Base-by-base conservation (phyloP, 1,140 invertebrate species). In the Drosophila arizonae region DNA sequence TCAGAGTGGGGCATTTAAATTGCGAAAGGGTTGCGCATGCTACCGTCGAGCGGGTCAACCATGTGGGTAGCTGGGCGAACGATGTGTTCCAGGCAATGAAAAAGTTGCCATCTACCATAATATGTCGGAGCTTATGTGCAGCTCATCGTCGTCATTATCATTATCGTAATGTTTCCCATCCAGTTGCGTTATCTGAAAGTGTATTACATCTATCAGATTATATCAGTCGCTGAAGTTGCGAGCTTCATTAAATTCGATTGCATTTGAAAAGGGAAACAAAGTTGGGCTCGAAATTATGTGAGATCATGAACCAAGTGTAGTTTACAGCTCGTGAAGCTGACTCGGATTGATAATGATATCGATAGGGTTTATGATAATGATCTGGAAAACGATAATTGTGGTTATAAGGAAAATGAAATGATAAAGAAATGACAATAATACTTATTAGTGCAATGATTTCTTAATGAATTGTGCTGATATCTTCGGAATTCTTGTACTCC, bases 11-110 rank as follows among this genome's bases (percentile, higher is more conserved):
- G 41, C 43, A 33, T 33, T 48, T 13, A 15, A 51, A 39, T 50
- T 50, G 30, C 39, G 21, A 75, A 71, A 72, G 66, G 66, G 67
- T 74, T 56, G 51, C 24, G 9, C 39, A 17, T 55, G 48, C 36
- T 70, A 58, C 56, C 54, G 48, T 41, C 17, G 51, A 64, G 74
- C 76, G 69, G 69, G 80, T 76, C 77, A 80, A 39, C 74, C 6
- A 64, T 41, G 17, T 21, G 51, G 41, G 30, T 36, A 1, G 50
- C 43, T 41, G 43, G 43, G 43, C 43, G 6, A 6, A 46, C 43
- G 36, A 26, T 48, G 24, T 67, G 45, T 24, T 10, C 41, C n/a
- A 48, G 39, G 30, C 21, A 52, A 43, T 46, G 9, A 15, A 17
- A 30, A 60, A n/a, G 15, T 6, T 55, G 13, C 41, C 28, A 51